Evolutionary conservation across 1,140 invertebrate genomes (phyloP).

Genomic region (Drosophila takahashii): DNA sequence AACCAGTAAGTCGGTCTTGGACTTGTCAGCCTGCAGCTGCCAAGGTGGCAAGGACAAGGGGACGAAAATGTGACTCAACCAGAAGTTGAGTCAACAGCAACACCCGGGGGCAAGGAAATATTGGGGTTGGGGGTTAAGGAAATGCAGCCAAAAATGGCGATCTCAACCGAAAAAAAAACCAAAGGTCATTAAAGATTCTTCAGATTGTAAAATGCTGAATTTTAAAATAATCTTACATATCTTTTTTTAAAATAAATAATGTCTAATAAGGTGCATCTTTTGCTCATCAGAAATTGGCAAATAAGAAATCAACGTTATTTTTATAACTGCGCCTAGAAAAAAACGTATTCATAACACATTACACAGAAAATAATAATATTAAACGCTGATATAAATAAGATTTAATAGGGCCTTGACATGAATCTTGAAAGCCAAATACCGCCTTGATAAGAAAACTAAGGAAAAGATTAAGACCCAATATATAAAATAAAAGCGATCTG

Average conservation of each 20-base stretch:
- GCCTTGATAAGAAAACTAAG: slow-evolving; percentile 15
- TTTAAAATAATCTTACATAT: not conserved
- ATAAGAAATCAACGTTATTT: no score
- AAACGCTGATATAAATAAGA: not conserved
- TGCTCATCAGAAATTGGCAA: not conserved
- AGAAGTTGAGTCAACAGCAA: slow-evolving; percentile 38
- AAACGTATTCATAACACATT: no score
- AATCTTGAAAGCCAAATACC: not conserved
- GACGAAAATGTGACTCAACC: slow-evolving; percentile 52
- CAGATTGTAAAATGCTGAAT: not conserved
- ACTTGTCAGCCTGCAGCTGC: slow-evolving; percentile 66
- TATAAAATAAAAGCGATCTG: not conserved
- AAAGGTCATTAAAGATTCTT: not conserved
- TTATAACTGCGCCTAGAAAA: no score
- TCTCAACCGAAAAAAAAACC: slow-evolving; percentile 9
- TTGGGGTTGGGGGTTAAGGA: slow-evolving; percentile 19
- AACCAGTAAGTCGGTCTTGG: slow-evolving; percentile 62
- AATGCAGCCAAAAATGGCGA: slow-evolving; percentile 33
- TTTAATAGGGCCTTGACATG: slow-evolving; percentile 2
- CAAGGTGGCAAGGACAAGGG: slow-evolving; percentile 50
- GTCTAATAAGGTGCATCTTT: no score
- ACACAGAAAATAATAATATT: no score
- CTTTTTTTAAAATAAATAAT: not conserved
- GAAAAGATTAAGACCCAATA: not conserved
- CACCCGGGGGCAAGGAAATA: not conserved